Evolutionary conservation across 2,113 vertebrate genomes (phyloP).

Genomic region (Condylura cristata): DNA sequence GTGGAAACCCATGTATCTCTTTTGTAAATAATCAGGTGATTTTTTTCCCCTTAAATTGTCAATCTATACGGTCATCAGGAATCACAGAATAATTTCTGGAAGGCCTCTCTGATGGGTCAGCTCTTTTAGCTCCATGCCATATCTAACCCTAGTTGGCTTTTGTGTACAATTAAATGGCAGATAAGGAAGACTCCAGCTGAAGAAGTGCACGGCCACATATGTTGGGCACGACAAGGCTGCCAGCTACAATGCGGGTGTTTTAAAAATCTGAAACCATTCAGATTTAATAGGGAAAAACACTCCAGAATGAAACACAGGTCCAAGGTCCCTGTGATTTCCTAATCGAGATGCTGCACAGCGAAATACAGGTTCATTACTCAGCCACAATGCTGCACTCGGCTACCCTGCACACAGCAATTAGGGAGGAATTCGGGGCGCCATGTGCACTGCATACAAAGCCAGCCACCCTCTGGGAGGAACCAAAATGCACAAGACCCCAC

Average conservation of each 20-base stretch:
- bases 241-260: background rate
- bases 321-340: conserved; percentile 51
- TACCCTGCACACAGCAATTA: background rate
- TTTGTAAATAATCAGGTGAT: background rate
- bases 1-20: background rate
- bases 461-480: background rate
- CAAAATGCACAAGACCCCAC: background rate
- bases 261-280: background rate
- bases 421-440: background rate
- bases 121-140: background rate
- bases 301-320: conserved; percentile 29
- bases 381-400: background rate
- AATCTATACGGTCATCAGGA: conserved; percentile 3
- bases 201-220: background rate
- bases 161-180: conserved; percentile 44
- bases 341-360: conserved; percentile 36
- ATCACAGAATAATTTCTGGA: background rate
- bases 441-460: background rate
- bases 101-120: background rate
- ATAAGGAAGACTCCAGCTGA: background rate
- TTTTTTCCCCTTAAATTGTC: background rate
- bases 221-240: background rate
- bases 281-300: conserved; percentile 39
- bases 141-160: background rate
- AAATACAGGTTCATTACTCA: background rate